Evolutionary conservation across 2,888 invertebrate species (phyloP).

Genomic region (Candidula unifasciata): DNA sequence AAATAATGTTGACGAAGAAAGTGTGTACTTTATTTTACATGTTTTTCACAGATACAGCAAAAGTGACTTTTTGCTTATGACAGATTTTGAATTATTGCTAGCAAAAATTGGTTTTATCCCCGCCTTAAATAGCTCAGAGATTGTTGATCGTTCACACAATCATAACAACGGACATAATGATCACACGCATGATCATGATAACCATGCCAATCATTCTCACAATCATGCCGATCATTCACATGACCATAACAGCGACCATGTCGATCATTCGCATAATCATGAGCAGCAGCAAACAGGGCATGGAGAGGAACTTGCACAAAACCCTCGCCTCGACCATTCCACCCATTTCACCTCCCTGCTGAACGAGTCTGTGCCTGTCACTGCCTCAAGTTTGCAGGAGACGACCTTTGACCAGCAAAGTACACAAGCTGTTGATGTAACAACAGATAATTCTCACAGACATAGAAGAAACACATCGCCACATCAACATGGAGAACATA

Average conservation of each 20-base stretch:
- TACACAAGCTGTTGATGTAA: too few species aligned
- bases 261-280: not conserved
- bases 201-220: not conserved
- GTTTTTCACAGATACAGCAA: conserved; percentile 22
- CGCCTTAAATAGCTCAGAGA: conserved; percentile 12
- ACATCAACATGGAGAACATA: conserved; percentile 22
- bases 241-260: not conserved
- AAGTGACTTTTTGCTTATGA: not conserved
- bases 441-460: not conserved
- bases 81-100: not conserved
- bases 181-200: not conserved
- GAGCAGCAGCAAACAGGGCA: not conserved
- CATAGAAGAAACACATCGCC: not conserved
- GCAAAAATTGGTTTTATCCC: not conserved
- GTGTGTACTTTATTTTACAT: conserved; percentile 5
- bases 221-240: not conserved
- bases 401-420: too few species aligned
- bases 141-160: not conserved
- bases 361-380: too few species aligned
- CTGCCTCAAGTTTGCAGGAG: too few species aligned
- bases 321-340: too few species aligned
- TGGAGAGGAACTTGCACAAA: not conserved
- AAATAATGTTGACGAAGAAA: not conserved
- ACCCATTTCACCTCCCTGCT: too few species aligned
- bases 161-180: not conserved